Base-by-base conservation (phyloP, 1,140 invertebrate species). In the Procambarus clarkii region DNA sequence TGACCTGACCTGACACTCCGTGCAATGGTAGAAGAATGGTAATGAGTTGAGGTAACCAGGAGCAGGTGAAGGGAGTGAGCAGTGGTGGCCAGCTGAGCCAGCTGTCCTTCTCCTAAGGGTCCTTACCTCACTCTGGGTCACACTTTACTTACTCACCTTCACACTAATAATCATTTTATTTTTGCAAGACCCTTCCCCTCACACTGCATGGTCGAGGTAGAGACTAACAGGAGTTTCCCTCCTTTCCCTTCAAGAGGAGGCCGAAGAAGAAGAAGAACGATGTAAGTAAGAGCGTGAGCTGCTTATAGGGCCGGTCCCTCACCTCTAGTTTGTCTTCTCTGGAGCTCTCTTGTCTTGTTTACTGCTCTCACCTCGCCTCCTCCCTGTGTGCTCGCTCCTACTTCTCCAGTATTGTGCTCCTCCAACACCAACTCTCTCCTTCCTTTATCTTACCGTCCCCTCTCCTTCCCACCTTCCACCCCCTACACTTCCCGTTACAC, bases 101-200 rank as follows among this genome's bases (percentile, higher is more conserved):
- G 8, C 21, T 8, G 60, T 64, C 8, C 8, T 64, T 18, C 60
- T 58, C 60, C 60, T 18, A 64, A 64, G 60, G 8, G 60, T 64
- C 60, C 3, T 3, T 3, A 18, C 15, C 21, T 9, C 8, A 21
- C 60, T n/a, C n/a, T n/a, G n/a, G n/a, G n/a, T n/a, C n/a, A n/a
- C n/a, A n/a, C n/a, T n/a, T n/a, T n/a, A 50, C 78, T 50, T 80
- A 50, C 78, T n/a, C 11, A 48, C 21, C 78, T 48, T 80, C 45
- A 18, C 13, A 88, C 54, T 88, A 80, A 88, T 88, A 9, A 77
- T 50, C 54, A 48, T 86, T 69, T 88, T 80, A 71, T 88, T 69
- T 88, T 88, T 88, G 60, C 86, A 88, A 88, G 86, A n/a, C 77
- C 60, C n/a, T n/a, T n/a, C n/a, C n/a, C n/a, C 74, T 87, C 18